These are phyloP conservation scores for Ceryle rudis DNA, from an alignment of 2,797 vertebrate genomes.

Conservation along the genomic window DNA sequence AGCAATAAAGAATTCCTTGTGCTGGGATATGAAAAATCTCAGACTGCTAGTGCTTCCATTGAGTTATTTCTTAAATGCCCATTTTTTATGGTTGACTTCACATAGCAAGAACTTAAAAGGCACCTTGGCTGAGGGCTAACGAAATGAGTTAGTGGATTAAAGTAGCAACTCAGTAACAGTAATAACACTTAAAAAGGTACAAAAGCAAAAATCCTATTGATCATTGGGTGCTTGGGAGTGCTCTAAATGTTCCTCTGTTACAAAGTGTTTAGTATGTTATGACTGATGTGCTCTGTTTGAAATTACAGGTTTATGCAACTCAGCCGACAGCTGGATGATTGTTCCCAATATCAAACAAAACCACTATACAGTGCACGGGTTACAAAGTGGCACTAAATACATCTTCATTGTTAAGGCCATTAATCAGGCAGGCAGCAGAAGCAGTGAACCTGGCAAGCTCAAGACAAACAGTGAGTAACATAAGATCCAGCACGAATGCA, in stretches of 20 bases:
- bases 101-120: not conserved
- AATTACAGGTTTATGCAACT: constrained; percentile 94
- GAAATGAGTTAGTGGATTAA: constrained; percentile 9
- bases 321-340: constrained; percentile 99
- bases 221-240: not conserved
- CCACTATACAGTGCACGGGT: constrained; percentile 96
- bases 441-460: constrained; percentile 93
- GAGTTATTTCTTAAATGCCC: constrained; percentile 11
- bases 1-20: constrained; percentile 52
- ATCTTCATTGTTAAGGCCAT: constrained; percentile 98
- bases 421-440: constrained; percentile 96
- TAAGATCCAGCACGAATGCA: fast-evolving
- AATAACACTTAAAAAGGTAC: constrained; percentile 6
- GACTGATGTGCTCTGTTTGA: constrained; percentile 52
- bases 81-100: constrained; percentile 31
- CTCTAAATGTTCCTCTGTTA: not conserved
- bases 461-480: constrained; percentile 95
- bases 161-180: not conserved
- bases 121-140: not conserved
- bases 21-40: constrained; percentile 18
- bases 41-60: not conserved
- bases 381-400: constrained; percentile 97
- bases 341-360: constrained; percentile 99
- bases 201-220: not conserved
- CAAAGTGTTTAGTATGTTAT: not conserved